Evolutionary conservation across 2,113 vertebrate species (phyloP).

Genomic region (Psittacus erithacus): DNA sequence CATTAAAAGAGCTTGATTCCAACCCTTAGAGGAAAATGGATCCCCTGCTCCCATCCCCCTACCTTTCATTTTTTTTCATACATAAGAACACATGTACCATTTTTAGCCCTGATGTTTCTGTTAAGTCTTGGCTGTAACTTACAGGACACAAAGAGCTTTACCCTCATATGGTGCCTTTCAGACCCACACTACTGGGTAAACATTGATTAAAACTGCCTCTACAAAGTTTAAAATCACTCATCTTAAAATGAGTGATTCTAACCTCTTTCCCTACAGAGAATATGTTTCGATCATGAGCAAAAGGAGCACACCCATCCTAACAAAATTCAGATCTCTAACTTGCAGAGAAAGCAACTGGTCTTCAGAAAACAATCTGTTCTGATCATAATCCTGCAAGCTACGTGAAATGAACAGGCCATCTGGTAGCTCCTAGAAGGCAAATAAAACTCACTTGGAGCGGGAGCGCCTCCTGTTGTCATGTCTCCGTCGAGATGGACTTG

Average conservation of each 20-base stretch:
- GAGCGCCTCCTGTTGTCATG: slow-evolving; percentile 94
- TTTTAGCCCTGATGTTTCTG: neutral
- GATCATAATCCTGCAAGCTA: neutral
- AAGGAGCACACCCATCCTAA: neutral
- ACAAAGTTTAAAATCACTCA: neutral
- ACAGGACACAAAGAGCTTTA: neutral
- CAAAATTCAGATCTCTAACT: neutral
- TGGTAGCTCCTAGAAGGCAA: neutral
- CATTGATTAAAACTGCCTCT: neutral
- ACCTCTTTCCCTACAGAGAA: neutral
- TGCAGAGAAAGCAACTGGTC: neutral
- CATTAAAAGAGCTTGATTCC: neutral
- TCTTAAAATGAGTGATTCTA: neutral
- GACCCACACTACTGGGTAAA: neutral
- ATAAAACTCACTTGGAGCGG: slow-evolving; percentile 85
- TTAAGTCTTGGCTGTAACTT: neutral
- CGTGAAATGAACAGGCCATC: neutral
- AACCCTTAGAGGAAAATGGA: neutral
- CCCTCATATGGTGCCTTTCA: neutral
- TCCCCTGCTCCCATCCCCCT: neutral
- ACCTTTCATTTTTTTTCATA: neutral
- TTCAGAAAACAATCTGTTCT: neutral
- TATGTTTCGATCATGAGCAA: neutral
- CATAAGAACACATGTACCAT: neutral
- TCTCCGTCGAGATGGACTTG: slow-evolving; percentile 88